Evolutionary conservation across 1,140 invertebrate species (phyloP).

Genomic region (Euglossa dilemma): DNA sequence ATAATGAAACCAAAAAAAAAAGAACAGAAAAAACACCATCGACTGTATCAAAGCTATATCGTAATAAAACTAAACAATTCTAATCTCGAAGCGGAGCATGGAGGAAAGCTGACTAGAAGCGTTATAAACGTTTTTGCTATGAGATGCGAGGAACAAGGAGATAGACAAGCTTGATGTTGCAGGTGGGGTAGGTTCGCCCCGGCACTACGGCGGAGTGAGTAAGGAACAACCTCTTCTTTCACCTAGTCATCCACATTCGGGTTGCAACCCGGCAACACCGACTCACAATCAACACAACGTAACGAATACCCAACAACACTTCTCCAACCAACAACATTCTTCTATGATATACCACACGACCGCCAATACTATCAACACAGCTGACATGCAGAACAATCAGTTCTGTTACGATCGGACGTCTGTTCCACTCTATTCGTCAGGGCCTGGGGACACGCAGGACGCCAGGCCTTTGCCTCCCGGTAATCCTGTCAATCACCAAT

Average conservation of each 20-base stretch:
- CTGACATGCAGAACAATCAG: conserved; percentile 82
- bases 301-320: conserved; percentile 81
- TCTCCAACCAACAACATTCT: conserved; percentile 81
- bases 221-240: conserved; percentile 82
- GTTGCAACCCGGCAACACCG: conserved; percentile 74
- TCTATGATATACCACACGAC: conserved; percentile 83
- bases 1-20: too few species aligned
- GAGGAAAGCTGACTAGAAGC: conserved; percentile 4
- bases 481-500: conserved; percentile 83
- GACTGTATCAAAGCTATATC: background rate
- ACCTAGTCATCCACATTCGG: conserved; percentile 83
- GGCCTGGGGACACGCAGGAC: conserved; percentile 82
- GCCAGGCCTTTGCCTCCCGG: conserved; percentile 78
- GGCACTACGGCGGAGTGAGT: conserved; percentile 81
- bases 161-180: conserved; percentile 81
- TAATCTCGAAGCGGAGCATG: conserved; percentile 1
- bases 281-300: conserved; percentile 80
- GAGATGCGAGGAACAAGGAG: conserved; percentile 58
- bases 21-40: background rate
- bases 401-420: conserved; percentile 85
- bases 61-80: too few species aligned
- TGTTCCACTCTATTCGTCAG: conserved; percentile 83
- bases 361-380: conserved; percentile 77
- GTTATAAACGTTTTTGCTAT: conserved; percentile 24
- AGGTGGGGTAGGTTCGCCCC: conserved; percentile 85